Base-by-base conservation (phyloP, 2,888 invertebrate genomes). In the Cotesia congregata region DNA sequence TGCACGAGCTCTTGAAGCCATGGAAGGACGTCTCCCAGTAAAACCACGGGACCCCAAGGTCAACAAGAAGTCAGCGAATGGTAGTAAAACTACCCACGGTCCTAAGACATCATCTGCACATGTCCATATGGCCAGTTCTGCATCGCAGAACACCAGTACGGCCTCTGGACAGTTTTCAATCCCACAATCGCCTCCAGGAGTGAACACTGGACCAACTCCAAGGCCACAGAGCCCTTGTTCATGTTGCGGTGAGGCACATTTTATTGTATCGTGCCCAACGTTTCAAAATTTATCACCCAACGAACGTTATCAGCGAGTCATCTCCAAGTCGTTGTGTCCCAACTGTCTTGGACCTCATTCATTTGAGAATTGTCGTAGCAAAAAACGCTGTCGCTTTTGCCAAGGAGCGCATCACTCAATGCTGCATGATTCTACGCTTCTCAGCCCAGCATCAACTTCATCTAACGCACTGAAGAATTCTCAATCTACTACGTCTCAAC, bases 281-380 rank as follows among this genome's bases (percentile, higher is more conserved):
- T 80, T 80, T 60, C 3, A 61, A 5, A 20, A 6, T 0, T 15
- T 72, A 0, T 17, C n/a, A 0, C 1, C 39, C 0, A 0, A 6
- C 0, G 60, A 72, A 2, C 61, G 77, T 0, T 41, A 62, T 1
- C 15, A 68, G 12, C 65, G 30, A 4, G 75, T 68, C 0, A 39
- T 60, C 39, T 5, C 41, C 41, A 41, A 73, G 1, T 15, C 74
- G 0, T 50, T 77, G 0, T 80, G 80, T 6, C 76, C 73, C 65
- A 79, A 79, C n/a, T 79, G 79, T 39, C n/a, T 80, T 2, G 79
- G 78, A 1, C 60, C 71, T 1, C 79, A 80, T 59, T 72, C 9
- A 5, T 40, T 70, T 0, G 20, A 5, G 1, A 1, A 39, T 0
- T 79, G 79, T 38, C 3, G 7, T 0, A 70, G 75, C 0, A 39